These are phyloP conservation scores for Pogona vitticeps DNA, from an alignment of 2,113 vertebrate genomes.

Conservation along the genomic window DNA sequence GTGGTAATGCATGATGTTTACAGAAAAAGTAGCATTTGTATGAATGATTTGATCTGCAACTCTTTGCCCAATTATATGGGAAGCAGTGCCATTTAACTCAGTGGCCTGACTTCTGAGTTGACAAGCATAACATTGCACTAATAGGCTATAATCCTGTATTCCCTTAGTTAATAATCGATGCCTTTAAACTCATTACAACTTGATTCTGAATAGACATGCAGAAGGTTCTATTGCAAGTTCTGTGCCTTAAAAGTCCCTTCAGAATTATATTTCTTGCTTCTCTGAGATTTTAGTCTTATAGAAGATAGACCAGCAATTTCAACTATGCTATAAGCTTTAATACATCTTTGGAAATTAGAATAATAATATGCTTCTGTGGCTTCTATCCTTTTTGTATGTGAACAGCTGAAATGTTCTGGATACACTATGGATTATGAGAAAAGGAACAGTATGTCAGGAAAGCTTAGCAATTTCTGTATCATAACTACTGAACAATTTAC, in stretches of 20 bases:
- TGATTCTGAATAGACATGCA: not conserved
- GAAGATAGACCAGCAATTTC: not conserved
- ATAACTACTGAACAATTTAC: not conserved
- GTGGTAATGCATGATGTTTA: not conserved
- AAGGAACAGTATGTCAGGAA: not conserved
- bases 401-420: not conserved
- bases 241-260: not conserved
- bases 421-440: not conserved
- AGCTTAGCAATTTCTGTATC: not conserved
- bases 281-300: not conserved
- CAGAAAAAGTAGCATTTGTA: not conserved
- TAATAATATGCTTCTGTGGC: not conserved
- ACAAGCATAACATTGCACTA: not conserved
- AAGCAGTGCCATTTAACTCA: not conserved
- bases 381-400: not conserved
- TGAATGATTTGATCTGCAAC: not conserved
- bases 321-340: not conserved
- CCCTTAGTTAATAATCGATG: not conserved
- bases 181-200: not conserved
- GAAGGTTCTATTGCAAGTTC: not conserved
- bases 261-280: not conserved
- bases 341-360: constrained; percentile 27
- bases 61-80: not conserved
- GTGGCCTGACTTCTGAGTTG: not conserved
- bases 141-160: not conserved